A percentile compares a stretch with the other conserved stretches of the same genome.
Evolutionary conservation across 2,113 vertebrate genomes (phyloP).

Genomic region (Phaethornis superciliosus): DNA sequence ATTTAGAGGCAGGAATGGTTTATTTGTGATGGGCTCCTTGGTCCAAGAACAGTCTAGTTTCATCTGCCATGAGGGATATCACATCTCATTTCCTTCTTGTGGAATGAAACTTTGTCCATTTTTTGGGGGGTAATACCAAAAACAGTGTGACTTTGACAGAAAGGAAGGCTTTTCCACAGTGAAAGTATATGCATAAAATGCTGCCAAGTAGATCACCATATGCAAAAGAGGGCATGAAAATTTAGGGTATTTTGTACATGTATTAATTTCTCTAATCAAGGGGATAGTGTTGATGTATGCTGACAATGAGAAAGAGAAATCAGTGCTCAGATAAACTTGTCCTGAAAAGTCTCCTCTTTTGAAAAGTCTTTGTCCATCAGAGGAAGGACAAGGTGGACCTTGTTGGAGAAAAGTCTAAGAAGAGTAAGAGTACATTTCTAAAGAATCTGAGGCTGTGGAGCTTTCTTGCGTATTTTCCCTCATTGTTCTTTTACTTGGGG

Average conservation of each 20-base stretch:
- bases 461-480: not conserved
- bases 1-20: not conserved
- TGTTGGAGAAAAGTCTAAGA: not conserved
- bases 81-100: not conserved
- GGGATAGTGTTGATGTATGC: rapidly evolving
- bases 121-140: not conserved
- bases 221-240: not conserved
- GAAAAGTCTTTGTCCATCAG: not conserved
- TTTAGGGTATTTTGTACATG: rapidly evolving
- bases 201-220: not conserved
- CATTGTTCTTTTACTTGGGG: not conserved
- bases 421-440: rapidly evolving
- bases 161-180: not conserved
- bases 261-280: not conserved
- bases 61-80: not conserved
- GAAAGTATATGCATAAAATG: not conserved
- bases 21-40: not conserved
- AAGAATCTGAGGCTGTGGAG: not conserved
- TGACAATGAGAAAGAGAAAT: not conserved
- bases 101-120: not conserved
- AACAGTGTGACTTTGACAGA: not conserved
- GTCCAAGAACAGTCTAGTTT: not conserved
- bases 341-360: not conserved
- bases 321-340: not conserved
- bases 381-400: not conserved